Conservation (phyloP, 2,797 vertebrate genomes). For the Zalophus californianus region DNA sequence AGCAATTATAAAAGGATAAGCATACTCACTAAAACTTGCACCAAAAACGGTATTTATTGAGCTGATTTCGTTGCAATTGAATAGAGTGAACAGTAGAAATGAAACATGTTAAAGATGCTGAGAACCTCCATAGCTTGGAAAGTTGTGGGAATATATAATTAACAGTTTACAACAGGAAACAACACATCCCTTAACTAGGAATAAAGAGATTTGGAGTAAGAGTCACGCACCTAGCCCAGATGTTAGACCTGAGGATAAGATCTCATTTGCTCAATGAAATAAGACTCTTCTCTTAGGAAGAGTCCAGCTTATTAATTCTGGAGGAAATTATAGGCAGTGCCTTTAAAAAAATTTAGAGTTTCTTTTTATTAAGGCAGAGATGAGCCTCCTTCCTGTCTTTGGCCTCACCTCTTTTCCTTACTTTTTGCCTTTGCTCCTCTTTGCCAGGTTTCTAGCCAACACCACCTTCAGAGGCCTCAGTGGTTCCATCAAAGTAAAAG, state of each 20-base stretch:
- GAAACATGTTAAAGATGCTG: background rate
- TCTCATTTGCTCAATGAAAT: background rate
- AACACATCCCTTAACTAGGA: background rate
- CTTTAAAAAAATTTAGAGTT: background rate
- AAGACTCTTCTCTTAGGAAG: slow-evolving; percentile 5
- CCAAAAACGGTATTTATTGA: slow-evolving; percentile 25
- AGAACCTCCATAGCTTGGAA: slow-evolving; percentile 10
- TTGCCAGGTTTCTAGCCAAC: slow-evolving; percentile 96
- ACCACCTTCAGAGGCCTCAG: slow-evolving; percentile 96
- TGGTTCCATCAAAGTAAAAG: slow-evolving; percentile 92
- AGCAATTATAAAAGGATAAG: slow-evolving; percentile 55
- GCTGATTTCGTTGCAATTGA: background rate
- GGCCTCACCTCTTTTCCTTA: slow-evolving; percentile 56
- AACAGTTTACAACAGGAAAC: slow-evolving; percentile 20
- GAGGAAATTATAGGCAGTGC: background rate
- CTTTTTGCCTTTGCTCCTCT: slow-evolving; percentile 66
- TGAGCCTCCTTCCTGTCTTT: background rate
- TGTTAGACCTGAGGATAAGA: background rate
- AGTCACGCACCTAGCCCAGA: background rate
- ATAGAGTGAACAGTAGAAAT: background rate
- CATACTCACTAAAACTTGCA: slow-evolving; percentile 5
- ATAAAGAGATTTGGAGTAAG: slow-evolving; percentile 39
- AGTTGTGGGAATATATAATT: background rate
- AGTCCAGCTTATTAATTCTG: slow-evolving; percentile 9
- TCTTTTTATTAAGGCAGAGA: background rate